phyloP scores from a whole-genome alignment of 2,888 invertebrate genomes.

The Nomada fabriciana region DNA sequence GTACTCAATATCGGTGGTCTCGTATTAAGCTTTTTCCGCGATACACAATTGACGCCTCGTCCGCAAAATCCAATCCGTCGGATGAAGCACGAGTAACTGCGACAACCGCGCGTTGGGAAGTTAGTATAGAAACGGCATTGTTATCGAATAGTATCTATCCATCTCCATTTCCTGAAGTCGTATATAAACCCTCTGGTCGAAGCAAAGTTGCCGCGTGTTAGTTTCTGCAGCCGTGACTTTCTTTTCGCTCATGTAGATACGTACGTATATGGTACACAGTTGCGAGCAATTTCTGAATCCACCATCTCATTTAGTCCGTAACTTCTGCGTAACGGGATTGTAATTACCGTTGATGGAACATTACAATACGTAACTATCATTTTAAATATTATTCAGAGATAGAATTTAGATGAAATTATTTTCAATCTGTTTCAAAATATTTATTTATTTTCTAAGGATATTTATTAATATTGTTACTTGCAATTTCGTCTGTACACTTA shows the following conservation, averaged over 20 bases:
- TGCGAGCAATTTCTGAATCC: slow-evolving; percentile 1
- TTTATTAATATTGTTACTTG: too few relatives aligned
- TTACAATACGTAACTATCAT: neutral
- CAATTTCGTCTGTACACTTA: too few relatives aligned
- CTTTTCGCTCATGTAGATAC: slow-evolving; percentile 6
- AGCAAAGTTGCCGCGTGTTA: slow-evolving; percentile 49
- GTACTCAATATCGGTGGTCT: neutral
- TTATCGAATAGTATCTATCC: slow-evolving; percentile 60
- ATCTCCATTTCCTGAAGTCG: slow-evolving; percentile 49
- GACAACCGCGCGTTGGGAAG: slow-evolving; percentile 54
- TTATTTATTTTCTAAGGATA: too few relatives aligned
- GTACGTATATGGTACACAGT: too few relatives aligned
- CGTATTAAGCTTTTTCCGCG: neutral
- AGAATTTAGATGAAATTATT: too few relatives aligned
- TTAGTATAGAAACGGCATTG: slow-evolving; percentile 51
- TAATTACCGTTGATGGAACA: too few relatives aligned
- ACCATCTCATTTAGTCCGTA: neutral
- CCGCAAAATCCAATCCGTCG: slow-evolving; percentile 27
- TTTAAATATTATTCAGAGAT: neutral
- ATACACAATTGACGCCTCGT: slow-evolving; percentile 34
- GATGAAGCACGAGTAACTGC: slow-evolving; percentile 38
- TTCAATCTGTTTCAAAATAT: too few relatives aligned
- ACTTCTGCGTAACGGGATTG: neutral
- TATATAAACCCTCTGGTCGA: slow-evolving; percentile 28
- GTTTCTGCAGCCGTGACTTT: slow-evolving; percentile 38